A percentile compares a stretch with the other conserved stretches of the same genome.
These are phyloP conservation scores for Chironomus riparius DNA, from an alignment of 2,888 invertebrate genomes.

Conservation along the genomic window DNA sequence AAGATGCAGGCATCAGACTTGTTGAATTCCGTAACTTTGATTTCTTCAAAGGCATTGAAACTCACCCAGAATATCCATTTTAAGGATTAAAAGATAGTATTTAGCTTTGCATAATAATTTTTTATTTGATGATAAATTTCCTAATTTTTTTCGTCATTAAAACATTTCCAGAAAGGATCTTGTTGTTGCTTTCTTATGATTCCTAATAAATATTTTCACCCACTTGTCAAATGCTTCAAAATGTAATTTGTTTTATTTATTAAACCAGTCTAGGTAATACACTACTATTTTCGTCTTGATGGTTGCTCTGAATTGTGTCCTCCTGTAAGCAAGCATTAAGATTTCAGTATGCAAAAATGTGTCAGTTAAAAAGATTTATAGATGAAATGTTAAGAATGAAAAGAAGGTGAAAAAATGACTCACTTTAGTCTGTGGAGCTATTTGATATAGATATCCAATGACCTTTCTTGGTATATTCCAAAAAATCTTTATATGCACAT, in stretches of 20 bases:
- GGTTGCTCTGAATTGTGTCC: not conserved
- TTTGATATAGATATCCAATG: no score
- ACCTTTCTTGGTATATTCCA: not conserved
- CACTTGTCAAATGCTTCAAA: not conserved
- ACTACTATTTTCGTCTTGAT: not conserved
- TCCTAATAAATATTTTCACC: not conserved
- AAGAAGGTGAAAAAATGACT: not conserved
- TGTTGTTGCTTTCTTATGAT: not conserved
- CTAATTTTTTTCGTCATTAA: not conserved
- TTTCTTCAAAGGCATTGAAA: conserved; percentile 50
- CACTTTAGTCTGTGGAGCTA: no score
- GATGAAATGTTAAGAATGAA: not conserved
- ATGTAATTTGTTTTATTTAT: not conserved
- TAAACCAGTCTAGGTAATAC: not conserved
- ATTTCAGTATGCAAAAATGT: not conserved
- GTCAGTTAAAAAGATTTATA: not conserved
- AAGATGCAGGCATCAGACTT: conserved; percentile 59
- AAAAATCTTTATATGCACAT: not conserved
- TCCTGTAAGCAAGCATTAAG: not conserved
- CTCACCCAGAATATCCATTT: conserved; percentile 31
- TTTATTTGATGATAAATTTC: not conserved
- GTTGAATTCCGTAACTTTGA: conserved; percentile 50
- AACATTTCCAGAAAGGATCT: not conserved
- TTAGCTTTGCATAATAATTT: no score
- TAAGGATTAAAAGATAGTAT: conserved; percentile 33